These are phyloP conservation scores for Ischnura elegans DNA, from an alignment of 2,888 invertebrate species.

Conservation along the genomic window DNA sequence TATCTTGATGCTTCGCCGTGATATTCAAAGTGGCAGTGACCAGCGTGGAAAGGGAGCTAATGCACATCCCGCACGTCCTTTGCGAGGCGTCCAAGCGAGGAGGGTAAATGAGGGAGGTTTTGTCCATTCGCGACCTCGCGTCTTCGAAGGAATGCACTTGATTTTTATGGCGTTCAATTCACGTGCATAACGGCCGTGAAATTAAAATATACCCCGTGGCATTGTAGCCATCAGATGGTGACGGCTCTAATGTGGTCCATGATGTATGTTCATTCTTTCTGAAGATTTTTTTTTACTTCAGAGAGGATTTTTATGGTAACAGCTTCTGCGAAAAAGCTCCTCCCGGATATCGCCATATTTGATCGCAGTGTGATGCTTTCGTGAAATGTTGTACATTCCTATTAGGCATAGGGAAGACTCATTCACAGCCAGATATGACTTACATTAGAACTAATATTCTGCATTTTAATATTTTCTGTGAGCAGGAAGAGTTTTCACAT, in stretches of 20 bases:
- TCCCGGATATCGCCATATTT: neutral
- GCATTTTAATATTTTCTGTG: no score
- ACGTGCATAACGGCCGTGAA: neutral
- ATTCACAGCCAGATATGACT: no score
- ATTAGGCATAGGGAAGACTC: no score
- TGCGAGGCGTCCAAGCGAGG: neutral
- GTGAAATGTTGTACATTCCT: neutral
- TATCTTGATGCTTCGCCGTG: neutral
- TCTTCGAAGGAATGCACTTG: neutral
- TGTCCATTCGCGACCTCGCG: neutral
- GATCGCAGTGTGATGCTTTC: neutral
- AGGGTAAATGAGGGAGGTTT: neutral
- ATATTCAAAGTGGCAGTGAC: neutral
- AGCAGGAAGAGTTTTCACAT: no score
- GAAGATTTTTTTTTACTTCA: neutral
- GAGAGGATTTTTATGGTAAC: neutral
- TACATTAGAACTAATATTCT: no score
- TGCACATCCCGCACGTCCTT: neutral
- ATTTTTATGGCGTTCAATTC: neutral
- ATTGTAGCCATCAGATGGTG: neutral
- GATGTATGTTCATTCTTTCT: neutral
- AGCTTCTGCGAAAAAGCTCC: neutral
- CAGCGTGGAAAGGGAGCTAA: neutral
- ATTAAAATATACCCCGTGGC: neutral
- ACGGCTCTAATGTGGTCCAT: neutral